A percentile compares a stretch with the other conserved stretches of the same genome.
Conservation (phyloP, 2,113 vertebrate species). For the Myodes glareolus region DNA sequence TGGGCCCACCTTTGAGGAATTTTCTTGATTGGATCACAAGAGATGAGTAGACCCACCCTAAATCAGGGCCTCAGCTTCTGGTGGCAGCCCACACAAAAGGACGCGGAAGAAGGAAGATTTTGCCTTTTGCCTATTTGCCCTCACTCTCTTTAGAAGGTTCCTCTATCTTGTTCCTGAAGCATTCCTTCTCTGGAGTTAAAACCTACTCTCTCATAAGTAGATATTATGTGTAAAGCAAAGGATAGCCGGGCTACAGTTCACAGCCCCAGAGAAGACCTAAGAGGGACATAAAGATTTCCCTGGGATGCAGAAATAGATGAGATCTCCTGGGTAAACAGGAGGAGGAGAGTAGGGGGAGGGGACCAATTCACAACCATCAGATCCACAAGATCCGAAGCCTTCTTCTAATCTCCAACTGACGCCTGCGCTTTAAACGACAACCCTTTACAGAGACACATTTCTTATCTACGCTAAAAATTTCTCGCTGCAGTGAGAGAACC, state of each 20-base stretch:
- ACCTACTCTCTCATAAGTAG: not conserved
- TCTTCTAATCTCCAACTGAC: not conserved
- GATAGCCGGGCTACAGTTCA: too few relatives aligned
- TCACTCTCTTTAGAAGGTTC: not conserved
- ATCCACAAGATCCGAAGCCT: not conserved
- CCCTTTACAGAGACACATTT: not conserved
- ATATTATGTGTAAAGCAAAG: too few relatives aligned
- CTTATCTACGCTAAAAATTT: not conserved
- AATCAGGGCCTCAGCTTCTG: not conserved
- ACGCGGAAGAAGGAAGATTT: not conserved
- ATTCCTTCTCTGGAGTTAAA: not conserved
- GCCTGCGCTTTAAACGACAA: not conserved
- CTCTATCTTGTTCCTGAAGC: not conserved
- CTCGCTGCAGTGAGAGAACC: not conserved
- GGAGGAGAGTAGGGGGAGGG: too few relatives aligned
- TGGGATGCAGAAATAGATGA: too few relatives aligned
- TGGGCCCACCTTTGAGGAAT: not conserved
- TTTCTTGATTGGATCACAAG: not conserved
- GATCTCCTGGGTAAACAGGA: too few relatives aligned
- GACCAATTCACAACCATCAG: not conserved
- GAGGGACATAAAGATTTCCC: too few relatives aligned
- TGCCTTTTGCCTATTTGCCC: not conserved
- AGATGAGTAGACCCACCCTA: not conserved
- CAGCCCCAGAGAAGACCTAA: too few relatives aligned
- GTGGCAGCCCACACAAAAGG: not conserved